Conservation (phyloP, 2,113 vertebrate genomes). For the Hystrix cristata region DNA sequence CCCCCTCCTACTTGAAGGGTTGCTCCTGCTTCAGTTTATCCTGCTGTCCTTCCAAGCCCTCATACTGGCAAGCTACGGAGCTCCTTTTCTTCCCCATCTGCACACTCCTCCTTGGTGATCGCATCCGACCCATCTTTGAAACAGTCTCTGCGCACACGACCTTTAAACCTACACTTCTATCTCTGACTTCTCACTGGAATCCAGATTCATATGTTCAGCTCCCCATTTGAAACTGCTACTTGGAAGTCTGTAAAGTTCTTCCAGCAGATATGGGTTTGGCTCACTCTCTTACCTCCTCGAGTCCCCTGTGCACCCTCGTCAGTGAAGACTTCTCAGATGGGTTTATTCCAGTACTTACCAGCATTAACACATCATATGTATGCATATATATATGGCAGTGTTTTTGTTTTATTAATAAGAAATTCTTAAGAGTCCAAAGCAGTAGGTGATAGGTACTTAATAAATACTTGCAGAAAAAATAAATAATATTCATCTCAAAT, state of each 20-base stretch:
- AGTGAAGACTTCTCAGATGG: neutral
- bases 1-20: neutral
- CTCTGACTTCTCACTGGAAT: neutral
- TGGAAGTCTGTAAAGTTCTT: neutral
- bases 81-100: neutral
- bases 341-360: neutral
- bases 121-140: neutral
- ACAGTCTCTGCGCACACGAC: neutral
- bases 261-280: neutral
- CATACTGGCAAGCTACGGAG: neutral
- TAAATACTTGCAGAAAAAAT: neutral
- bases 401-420: neutral
- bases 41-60: neutral
- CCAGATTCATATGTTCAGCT: neutral
- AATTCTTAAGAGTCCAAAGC: neutral
- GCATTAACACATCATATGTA: neutral
- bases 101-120: neutral
- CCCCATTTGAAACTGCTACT: neutral
- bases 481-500: neutral
- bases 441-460: neutral
- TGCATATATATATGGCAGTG: neutral
- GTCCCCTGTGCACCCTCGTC: neutral
- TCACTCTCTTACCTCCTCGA: neutral
- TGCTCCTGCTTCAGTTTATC: neutral
- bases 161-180: neutral